These are phyloP conservation scores for Erythrocercus mccallii DNA, from an alignment of 2,113 vertebrate species.

Conservation along the genomic window DNA sequence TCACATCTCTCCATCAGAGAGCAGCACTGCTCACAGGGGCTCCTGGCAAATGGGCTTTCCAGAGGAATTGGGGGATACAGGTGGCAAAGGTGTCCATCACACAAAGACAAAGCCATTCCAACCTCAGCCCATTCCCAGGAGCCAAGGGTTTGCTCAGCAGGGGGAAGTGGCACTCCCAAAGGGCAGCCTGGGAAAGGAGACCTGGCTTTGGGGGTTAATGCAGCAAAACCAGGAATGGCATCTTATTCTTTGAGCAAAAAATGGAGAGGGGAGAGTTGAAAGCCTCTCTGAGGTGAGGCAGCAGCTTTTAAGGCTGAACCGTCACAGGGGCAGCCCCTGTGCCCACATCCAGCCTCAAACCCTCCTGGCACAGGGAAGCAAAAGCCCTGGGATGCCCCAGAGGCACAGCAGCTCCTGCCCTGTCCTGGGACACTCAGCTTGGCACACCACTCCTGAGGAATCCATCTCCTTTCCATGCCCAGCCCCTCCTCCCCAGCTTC, in stretches of 20 bases:
- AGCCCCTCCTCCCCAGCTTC: background rate
- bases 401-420: no score
- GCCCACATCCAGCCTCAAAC: background rate
- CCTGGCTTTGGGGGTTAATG: background rate
- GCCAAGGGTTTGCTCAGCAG: background rate
- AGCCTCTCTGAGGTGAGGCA: background rate
- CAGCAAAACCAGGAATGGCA: background rate
- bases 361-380: background rate
- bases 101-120: background rate
- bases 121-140: background rate
- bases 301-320: background rate
- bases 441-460: rapidly evolving
- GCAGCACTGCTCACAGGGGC: no score
- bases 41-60: background rate
- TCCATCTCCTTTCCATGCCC: background rate
- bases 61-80: background rate
- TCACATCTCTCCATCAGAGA: no score
- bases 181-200: background rate
- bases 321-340: rapidly evolving
- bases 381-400: background rate
- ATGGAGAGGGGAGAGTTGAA: background rate
- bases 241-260: background rate
- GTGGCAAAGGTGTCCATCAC: background rate
- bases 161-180: background rate
- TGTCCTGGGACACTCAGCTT: rapidly evolving